Conservation (phyloP, 2,888 invertebrate species). For the Trissolcus brochymenae region DNA sequence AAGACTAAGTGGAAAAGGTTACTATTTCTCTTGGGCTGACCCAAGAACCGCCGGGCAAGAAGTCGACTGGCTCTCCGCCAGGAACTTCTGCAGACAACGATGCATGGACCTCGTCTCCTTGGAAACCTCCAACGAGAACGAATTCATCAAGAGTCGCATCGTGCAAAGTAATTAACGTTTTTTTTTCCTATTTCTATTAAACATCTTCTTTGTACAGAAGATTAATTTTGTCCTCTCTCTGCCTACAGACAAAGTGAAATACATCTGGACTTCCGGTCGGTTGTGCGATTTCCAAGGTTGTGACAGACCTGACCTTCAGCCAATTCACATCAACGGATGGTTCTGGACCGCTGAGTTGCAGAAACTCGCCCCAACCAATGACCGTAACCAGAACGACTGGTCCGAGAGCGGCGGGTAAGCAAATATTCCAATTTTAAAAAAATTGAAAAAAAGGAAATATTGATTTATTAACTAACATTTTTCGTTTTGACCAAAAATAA, state of each 20-base stretch:
- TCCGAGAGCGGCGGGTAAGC: slow-evolving; percentile 86
- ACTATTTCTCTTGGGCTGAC: slow-evolving; percentile 93
- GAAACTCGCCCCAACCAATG: slow-evolving; percentile 89
- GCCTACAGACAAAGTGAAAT: slow-evolving; percentile 82
- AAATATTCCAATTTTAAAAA: neutral
- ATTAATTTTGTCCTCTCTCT: neutral
- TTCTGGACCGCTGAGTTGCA: slow-evolving; percentile 94
- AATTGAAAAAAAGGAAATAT: slow-evolving; percentile 13
- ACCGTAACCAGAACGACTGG: slow-evolving; percentile 92
- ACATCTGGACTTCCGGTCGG: slow-evolving; percentile 94
- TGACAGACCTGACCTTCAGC: slow-evolving; percentile 89
- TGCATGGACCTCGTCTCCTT: slow-evolving; percentile 93
- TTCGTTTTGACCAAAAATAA: too few relatives aligned
- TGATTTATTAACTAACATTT: too few relatives aligned
- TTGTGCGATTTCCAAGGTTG: slow-evolving; percentile 94
- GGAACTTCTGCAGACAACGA: slow-evolving; percentile 91
- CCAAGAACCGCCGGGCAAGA: slow-evolving; percentile 85
- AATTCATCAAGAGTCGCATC: slow-evolving; percentile 89
- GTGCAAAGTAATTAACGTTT: slow-evolving; percentile 81
- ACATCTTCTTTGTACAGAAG: neutral
- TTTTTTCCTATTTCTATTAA: neutral
- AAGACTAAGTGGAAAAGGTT: slow-evolving; percentile 81
- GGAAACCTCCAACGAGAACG: slow-evolving; percentile 91
- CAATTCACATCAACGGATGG: slow-evolving; percentile 90
- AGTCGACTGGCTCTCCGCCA: slow-evolving; percentile 89